Evolutionary conservation across 2,888 invertebrate genomes (phyloP).

Genomic region (Nemapogon koenigi): DNA sequence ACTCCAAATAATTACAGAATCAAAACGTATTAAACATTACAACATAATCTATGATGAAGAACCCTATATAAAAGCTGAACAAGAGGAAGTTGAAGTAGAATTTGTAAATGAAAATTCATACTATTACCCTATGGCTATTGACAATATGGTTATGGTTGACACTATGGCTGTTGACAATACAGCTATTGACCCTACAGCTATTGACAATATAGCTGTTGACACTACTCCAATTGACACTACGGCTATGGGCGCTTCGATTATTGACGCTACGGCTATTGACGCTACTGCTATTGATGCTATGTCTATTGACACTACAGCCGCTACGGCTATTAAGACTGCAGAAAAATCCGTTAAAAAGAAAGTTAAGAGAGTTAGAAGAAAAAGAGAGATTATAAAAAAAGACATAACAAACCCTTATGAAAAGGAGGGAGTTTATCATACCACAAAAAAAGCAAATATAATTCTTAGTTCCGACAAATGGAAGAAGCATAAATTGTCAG

Average conservation of each 20-base stretch:
- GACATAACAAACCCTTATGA: constrained; percentile 4
- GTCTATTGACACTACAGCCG: too few species aligned
- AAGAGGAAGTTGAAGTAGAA: not conserved
- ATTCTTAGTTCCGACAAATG: constrained; percentile 33
- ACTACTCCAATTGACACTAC: not conserved
- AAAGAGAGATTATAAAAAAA: too few species aligned
- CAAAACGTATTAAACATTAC: not conserved
- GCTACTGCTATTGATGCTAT: not conserved
- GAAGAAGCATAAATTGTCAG: constrained; percentile 33
- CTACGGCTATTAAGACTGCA: too few species aligned
- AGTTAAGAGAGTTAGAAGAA: too few species aligned
- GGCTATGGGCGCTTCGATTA: not conserved
- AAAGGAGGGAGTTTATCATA: constrained; percentile 21
- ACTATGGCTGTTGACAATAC: not conserved
- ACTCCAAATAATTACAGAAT: not conserved
- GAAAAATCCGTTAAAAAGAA: too few species aligned
- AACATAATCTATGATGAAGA: too few species aligned
- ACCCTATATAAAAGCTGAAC: not conserved
- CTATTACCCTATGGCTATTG: not conserved
- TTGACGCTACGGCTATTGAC: not conserved
- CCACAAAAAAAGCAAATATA: too few species aligned
- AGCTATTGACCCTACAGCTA: not conserved
- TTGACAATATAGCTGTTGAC: not conserved
- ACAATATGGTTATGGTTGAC: not conserved
- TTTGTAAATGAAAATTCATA: too few species aligned